Evolutionary conservation across 2,888 invertebrate genomes (phyloP).

Genomic region (Brachynemurus nebulosus): DNA sequence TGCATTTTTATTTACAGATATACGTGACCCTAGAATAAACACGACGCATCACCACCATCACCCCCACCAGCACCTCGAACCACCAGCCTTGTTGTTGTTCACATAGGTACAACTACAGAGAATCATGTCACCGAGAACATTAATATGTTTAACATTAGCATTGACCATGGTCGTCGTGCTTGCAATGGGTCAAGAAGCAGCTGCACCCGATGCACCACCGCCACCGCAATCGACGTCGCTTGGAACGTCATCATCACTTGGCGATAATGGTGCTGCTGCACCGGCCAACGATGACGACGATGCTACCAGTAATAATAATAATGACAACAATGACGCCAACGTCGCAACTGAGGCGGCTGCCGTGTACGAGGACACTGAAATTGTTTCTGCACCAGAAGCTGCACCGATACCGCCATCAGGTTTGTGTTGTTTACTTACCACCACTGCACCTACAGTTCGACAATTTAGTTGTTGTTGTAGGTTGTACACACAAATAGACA

Average conservation of each 20-base stretch:
- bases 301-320: not conserved
- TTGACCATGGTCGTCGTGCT: not conserved
- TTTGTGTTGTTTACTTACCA: no score
- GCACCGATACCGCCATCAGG: slow-evolving; percentile 5
- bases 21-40: no score
- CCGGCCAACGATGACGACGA: not conserved
- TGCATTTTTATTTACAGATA: no score
- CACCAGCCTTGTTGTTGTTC: no score
- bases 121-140: not conserved
- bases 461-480: not conserved
- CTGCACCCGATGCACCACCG: no score
- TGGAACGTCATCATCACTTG: no score
- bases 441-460: not conserved
- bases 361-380: slow-evolving; percentile 1
- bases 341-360: not conserved
- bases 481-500: no score
- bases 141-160: not conserved
- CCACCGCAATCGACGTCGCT: no score
- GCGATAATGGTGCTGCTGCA: not conserved
- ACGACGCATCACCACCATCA: no score
- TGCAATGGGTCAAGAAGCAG: not conserved
- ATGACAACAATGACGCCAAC: not conserved
- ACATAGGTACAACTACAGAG: no score
- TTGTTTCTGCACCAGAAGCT: slow-evolving; percentile 8
- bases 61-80: no score